phyloP scores from a whole-genome alignment of 23 tunicate species.

The Trididemnum clinides region DNA sequence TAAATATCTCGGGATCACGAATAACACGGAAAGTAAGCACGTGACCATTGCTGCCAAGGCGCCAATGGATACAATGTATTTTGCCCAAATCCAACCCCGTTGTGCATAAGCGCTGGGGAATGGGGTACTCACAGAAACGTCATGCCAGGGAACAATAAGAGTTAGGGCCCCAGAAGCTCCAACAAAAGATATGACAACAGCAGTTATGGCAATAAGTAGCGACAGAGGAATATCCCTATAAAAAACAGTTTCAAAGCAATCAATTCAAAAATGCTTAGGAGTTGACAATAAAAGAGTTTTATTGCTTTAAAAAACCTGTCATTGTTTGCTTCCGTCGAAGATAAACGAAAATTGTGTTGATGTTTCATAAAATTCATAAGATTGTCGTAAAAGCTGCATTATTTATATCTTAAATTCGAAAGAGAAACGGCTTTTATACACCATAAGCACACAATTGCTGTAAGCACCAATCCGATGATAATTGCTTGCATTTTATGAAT shows the following conservation, averaged over 20 bases:
- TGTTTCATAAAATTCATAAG: not conserved
- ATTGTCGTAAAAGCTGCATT: too few species aligned
- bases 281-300: too few species aligned
- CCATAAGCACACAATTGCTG: too few species aligned
- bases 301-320: too few species aligned
- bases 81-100: constrained; percentile 74
- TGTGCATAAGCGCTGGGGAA: constrained; percentile 67
- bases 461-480: too few species aligned
- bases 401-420: too few species aligned
- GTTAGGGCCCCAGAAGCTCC: constrained; percentile 80
- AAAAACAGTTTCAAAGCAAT: too few species aligned
- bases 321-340: too few species aligned
- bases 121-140: constrained; percentile 42
- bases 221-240: constrained; percentile 85
- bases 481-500: too few species aligned
- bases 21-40: constrained; percentile 49
- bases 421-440: too few species aligned
- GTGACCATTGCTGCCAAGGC: constrained; percentile 72
- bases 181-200: constrained; percentile 67
- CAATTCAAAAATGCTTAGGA: too few species aligned
- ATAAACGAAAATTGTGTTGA: too few species aligned
- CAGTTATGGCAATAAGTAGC: constrained; percentile 48
- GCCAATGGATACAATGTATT: constrained; percentile 73
- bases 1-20: constrained; percentile 75
- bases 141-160: constrained; percentile 68